Base-by-base conservation (phyloP, 1,140 invertebrate species). In the Drosophila mayri region DNA sequence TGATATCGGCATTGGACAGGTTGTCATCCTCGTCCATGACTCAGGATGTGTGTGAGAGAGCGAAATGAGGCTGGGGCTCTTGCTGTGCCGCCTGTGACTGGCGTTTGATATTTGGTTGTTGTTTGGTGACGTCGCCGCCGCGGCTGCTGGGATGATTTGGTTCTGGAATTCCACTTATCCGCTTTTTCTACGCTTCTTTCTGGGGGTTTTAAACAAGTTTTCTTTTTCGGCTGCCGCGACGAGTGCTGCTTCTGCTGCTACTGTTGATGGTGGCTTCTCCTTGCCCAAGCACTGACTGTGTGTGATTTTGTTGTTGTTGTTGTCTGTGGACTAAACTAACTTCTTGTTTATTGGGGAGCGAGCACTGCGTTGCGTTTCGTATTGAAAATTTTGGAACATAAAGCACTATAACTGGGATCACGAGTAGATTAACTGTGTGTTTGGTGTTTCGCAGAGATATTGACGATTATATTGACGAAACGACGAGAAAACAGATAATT, bases 1-100 rank as follows among this genome's bases (percentile, higher is more conserved):
- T 90, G 60, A 91, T 91, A 65, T 91, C 85, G 65, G 77, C 80
- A 85, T 88, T 91, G 47, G 88, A 91, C 59, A 90, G 61, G 73
- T 90, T 91, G 70, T 91, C 85, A 82, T 91, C 88, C 68, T 91
- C 88, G 72, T 91, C 90, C 90, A 91, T 91, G 71, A 67, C 38
- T 44, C 58, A 5, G 35, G 30, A 63, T 85, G 72, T 52, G 22
- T 67, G 37, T 30, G 40, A 49, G 54, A 38, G 41, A 9, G 30
- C 12, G 28, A 20, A 12, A 20, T 35, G 30, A 20, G 46, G 46
- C 46, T 22, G 44, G 16, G 30, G 30, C 12, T 16, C 12, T 25
- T 25, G 41, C 47, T 30, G 49, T 11, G 28, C 47, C 16, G 47
- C 32, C 50, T 37, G 32, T 22, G 18, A 22, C 25, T 52, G 38